phyloP scores from a whole-genome alignment of 2,888 invertebrate genomes.

The Cheilosia vernalis region DNA sequence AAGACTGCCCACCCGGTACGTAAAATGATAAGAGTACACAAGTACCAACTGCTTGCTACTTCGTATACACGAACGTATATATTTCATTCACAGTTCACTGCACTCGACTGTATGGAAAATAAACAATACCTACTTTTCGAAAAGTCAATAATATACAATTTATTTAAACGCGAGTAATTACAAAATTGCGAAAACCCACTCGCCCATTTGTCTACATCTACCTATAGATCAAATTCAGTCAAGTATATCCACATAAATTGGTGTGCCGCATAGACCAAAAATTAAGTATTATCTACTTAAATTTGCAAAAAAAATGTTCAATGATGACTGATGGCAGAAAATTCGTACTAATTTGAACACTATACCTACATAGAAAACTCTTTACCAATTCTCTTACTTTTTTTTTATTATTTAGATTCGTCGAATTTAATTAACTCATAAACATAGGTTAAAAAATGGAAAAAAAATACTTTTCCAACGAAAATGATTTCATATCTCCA shows the following conservation, averaged over 20 bases:
- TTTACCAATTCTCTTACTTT: background rate
- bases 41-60: conserved; percentile 1
- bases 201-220: background rate
- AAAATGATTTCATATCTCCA: background rate
- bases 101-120: background rate
- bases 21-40: conserved; percentile 3
- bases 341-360: background rate
- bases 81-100: conserved; percentile 3
- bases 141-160: background rate
- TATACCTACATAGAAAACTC: background rate
- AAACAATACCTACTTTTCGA: conserved; percentile 3
- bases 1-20: conserved; percentile 11
- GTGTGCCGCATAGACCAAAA: background rate
- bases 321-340: background rate
- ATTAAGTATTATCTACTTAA: background rate
- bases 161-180: conserved; percentile 1
- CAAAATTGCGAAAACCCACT: conserved; percentile 3
- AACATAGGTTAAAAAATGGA: background rate
- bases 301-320: background rate
- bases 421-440: conserved; percentile 2
- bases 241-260: conserved; percentile 10
- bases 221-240: background rate
- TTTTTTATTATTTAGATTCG: background rate
- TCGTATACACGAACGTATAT: background rate
- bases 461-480: background rate